phyloP scores from a whole-genome alignment of 37 sponge, comb jelly and placozoan genomes.

The Chondrilla cf. caribensis region DNA sequence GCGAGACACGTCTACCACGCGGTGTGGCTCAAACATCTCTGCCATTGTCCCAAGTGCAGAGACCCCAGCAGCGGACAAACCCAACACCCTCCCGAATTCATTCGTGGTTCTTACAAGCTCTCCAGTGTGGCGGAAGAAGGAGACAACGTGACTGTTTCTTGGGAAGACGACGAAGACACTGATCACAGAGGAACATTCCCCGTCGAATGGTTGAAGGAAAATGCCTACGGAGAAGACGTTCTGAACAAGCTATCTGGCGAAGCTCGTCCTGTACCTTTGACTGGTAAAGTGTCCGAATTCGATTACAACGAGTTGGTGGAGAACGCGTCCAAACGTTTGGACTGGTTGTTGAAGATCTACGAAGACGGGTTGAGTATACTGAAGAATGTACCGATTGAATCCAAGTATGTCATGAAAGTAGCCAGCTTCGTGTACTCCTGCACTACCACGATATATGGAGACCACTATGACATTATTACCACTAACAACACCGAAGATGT shows the following conservation, averaged over 20 bases:
- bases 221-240: constrained; percentile 3
- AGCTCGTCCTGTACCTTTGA: background rate
- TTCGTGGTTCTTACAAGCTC: background rate
- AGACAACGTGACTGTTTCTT: background rate
- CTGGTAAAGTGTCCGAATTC: background rate
- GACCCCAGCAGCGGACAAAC: background rate
- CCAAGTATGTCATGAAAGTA: background rate
- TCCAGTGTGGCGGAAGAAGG: background rate
- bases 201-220: constrained; percentile 9
- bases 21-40: background rate
- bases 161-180: background rate
- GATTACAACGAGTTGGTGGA: background rate
- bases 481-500: background rate
- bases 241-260: background rate
- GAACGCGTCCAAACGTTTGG: background rate
- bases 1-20: background rate
- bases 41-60: background rate
- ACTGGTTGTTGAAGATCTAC: background rate
- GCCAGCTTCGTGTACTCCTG: background rate
- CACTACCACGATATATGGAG: background rate
- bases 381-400: background rate
- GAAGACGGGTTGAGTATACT: constrained; percentile 4
- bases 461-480: background rate
- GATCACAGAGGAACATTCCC: background rate
- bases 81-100: background rate